phyloP scores from a whole-genome alignment of 2,888 invertebrate species.

The Proisotoma minuta region DNA sequence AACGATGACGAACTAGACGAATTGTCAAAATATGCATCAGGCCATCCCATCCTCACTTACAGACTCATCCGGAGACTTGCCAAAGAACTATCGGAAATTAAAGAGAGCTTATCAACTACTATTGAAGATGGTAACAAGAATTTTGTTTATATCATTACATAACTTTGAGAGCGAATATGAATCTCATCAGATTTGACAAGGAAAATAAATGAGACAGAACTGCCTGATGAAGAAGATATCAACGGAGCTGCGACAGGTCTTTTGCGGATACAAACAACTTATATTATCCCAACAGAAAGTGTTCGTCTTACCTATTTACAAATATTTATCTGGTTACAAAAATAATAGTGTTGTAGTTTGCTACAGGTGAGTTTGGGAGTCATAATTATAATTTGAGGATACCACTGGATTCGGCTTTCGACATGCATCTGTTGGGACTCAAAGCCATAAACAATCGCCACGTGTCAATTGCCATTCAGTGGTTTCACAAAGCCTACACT shows the following conservation, averaged over 20 bases:
- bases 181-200: conserved; percentile 12
- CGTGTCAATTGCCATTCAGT: conserved; percentile 49
- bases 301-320: too few relatives aligned
- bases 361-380: conserved; percentile 36
- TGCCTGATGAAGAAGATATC: conserved; percentile 48
- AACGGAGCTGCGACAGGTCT: conserved; percentile 49
- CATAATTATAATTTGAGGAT: conserved; percentile 27
- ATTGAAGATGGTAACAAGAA: conserved; percentile 14
- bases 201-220: too few relatives aligned
- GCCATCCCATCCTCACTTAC: conserved; percentile 43
- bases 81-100: conserved; percentile 29
- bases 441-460: conserved; percentile 49
- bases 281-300: too few relatives aligned
- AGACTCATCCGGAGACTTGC: conserved; percentile 41
- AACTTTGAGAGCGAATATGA: too few relatives aligned
- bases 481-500: conserved; percentile 50
- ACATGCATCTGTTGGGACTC: conserved; percentile 51
- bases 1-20: conserved; percentile 26
- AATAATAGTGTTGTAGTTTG: too few relatives aligned
- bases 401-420: conserved; percentile 43
- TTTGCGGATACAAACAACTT: conserved; percentile 49
- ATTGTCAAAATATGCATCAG: conserved; percentile 32
- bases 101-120: conserved; percentile 18
- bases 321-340: too few relatives aligned
- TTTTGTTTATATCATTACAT: too few relatives aligned